phyloP scores from a whole-genome alignment of 1,140 invertebrate genomes.

The Ephestia elutella region DNA sequence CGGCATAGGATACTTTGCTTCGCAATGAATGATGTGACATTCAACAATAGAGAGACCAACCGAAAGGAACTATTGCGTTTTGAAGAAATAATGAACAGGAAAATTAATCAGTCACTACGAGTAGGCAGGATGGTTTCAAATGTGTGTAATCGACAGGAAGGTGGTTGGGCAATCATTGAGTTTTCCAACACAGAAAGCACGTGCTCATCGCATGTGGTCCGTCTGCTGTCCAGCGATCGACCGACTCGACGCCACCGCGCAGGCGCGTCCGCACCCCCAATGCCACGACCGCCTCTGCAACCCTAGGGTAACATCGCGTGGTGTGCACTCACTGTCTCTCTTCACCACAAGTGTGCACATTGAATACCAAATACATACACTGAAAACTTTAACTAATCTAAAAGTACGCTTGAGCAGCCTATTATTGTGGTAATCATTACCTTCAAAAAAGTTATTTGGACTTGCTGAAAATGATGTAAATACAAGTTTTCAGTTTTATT shows the following conservation, averaged over 20 bases:
- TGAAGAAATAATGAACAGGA: background rate
- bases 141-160: background rate
- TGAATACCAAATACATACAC: no score
- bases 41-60: no score
- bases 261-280: conserved; percentile 43
- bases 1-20: conserved; percentile 26
- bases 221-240: conserved; percentile 40
- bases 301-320: conserved; percentile 20
- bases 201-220: conserved; percentile 50
- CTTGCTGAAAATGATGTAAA: no score
- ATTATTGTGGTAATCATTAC: no score
- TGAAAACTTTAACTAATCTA: no score
- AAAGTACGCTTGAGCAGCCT: no score
- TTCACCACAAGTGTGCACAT: background rate
- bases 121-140: background rate
- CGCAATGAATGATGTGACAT: conserved; percentile 8
- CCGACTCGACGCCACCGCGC: conserved; percentile 43
- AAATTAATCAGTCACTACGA: background rate
- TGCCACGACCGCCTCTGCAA: conserved; percentile 24
- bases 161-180: background rate
- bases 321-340: conserved; percentile 7
- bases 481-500: no score
- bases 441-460: no score
- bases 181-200: conserved; percentile 33
- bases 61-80: background rate